phyloP scores from a whole-genome alignment of 1,140 invertebrate genomes.

The Helicoverpa armigera region DNA sequence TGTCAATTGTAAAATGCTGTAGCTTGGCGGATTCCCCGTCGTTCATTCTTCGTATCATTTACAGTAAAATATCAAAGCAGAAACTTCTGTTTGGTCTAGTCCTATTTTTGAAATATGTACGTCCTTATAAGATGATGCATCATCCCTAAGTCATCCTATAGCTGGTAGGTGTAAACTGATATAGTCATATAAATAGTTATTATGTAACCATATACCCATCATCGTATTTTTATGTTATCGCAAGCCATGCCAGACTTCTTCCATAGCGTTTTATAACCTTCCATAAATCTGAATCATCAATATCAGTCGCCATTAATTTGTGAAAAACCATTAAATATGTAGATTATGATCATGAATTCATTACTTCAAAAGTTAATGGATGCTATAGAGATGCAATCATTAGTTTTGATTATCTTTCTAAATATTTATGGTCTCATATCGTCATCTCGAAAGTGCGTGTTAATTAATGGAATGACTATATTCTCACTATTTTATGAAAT shows the following conservation, averaged over 20 bases:
- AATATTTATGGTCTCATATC: constrained; percentile 13
- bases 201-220: not conserved
- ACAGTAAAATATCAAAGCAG: no score
- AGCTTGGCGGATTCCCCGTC: no score
- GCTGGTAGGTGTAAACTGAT: not conserved
- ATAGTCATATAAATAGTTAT: not conserved
- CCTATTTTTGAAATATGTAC: no score
- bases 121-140: no score
- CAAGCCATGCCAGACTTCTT: not conserved
- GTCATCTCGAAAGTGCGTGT: not conserved
- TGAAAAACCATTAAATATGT: constrained; percentile 30
- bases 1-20: no score
- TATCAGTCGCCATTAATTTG: constrained; percentile 23
- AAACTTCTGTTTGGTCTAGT: no score
- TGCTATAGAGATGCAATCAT: constrained; percentile 26
- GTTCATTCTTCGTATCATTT: no score
- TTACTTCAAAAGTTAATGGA: constrained; percentile 4
- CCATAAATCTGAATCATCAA: constrained; percentile 16
- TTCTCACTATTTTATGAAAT: not conserved
- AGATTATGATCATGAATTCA: constrained; percentile 29
- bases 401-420: not conserved
- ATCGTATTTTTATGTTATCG: not conserved
- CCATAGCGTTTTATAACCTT: not conserved
- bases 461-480: not conserved
- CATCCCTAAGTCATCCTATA: no score